Evolutionary conservation across 2,888 invertebrate genomes (phyloP), one percentile per base, ranked within the genome.

Genomic region (Gortyna flavago): DNA sequence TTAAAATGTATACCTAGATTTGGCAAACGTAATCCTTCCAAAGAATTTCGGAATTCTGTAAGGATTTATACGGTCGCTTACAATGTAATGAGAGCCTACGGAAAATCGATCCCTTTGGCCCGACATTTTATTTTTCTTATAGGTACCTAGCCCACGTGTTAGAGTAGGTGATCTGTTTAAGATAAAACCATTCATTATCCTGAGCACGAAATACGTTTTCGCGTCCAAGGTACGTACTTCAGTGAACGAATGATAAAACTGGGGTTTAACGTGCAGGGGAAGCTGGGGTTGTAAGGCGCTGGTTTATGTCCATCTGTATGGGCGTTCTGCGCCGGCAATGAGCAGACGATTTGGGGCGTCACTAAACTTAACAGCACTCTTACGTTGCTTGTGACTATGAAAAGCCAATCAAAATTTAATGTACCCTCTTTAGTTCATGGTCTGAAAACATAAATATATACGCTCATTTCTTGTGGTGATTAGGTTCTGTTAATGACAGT

Each of bases 351-450:
- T 93, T 94, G 94, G 92, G 91, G 93, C 89, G 81, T 90, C 91
- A 93, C 89, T 95, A 94, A 95, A 94, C 90, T 94, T 94, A 93
- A 95, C 93, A 92, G 90, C 90, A 88, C 91, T 91, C 91, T 92
- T 91, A 92, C 89, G 90, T 84, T 90, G 90, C 91, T 86, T 89
- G 88, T 88, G 91, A 91, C 93, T 94, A 94, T 95, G 95, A 95
- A 94, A 94, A 94, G 91, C 91, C 93, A 94, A 95, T 95, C 94
- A 95, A 95, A 95, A 89, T 94, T 94, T 95, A 94, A 94, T 93
- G 92, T 83, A 84, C 87, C 85, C 91, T 91, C 89, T 90, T 93
- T 90, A 92, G 90, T 88, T 90, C 87, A 82, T 80, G 84, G 89
- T 89, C 88, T 91, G 90, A 90, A 90, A 90, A 90, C 88, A 90